These are phyloP conservation scores for Armadillidium nasatum DNA, from an alignment of 1,140 invertebrate genomes.

Conservation along the genomic window DNA sequence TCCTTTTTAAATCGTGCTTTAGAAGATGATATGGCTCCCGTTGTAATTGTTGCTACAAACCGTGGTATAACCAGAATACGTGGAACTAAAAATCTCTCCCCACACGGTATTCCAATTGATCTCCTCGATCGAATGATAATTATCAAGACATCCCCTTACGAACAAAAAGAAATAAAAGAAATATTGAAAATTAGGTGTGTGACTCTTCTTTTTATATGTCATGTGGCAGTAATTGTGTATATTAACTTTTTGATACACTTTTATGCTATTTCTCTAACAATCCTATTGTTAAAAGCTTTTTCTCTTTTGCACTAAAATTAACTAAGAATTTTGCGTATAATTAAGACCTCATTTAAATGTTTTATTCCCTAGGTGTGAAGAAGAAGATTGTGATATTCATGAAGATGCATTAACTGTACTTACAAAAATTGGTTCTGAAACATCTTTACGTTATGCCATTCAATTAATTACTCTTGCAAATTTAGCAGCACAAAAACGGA, in stretches of 20 bases:
- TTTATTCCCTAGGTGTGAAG: constrained; percentile 66
- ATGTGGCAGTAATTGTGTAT: too few species aligned
- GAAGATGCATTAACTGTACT: constrained; percentile 86
- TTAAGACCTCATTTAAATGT: too few species aligned
- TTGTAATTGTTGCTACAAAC: constrained; percentile 99
- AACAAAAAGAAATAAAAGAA: constrained; percentile 81
- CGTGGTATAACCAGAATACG: constrained; percentile 88
- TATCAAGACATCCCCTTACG: constrained; percentile 82
- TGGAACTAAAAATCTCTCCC: constrained; percentile 87
- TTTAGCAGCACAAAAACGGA: constrained; percentile 76
- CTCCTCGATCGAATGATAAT: constrained; percentile 93
- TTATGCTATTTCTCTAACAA: too few species aligned
- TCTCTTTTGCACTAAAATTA: too few species aligned
- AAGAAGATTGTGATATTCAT: constrained; percentile 94
- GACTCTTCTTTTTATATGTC: too few species aligned
- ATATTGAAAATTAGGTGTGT: constrained; percentile 80
- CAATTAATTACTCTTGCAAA: constrained; percentile 94
- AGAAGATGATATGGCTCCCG: constrained; percentile 93
- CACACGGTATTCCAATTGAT: constrained; percentile 96
- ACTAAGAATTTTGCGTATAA: too few species aligned
- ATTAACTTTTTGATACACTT: too few species aligned
- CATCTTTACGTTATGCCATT: constrained; percentile 91
- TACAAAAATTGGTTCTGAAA: constrained; percentile 86
- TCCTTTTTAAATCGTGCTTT: constrained; percentile 94
- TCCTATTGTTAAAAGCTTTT: too few species aligned